A percentile compares a stretch with the other conserved stretches of the same genome.
Evolutionary conservation across 2,113 vertebrate genomes (phyloP).

Genomic region (Nesoenas mayeri): DNA sequence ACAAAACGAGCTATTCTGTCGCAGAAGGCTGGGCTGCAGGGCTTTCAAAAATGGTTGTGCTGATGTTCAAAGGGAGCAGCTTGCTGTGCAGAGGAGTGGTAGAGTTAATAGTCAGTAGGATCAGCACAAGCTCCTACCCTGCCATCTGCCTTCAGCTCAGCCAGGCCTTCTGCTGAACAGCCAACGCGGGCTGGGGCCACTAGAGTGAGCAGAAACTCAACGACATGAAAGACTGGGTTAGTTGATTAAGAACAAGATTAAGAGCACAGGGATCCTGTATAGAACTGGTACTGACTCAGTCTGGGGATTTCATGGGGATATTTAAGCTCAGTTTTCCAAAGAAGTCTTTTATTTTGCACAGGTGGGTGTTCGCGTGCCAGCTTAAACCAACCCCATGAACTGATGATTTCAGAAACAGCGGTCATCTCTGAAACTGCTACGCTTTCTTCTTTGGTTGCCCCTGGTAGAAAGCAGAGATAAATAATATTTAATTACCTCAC

Average conservation of each 20-base stretch:
- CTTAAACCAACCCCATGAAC: background rate
- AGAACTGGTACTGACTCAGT: background rate
- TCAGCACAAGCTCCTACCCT: slow-evolving; percentile 48
- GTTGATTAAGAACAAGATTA: slow-evolving; percentile 47
- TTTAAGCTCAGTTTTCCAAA: background rate
- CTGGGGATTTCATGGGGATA: background rate
- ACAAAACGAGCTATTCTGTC: slow-evolving; percentile 14
- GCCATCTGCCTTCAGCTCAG: slow-evolving; percentile 60
- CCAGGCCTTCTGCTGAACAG: slow-evolving; percentile 52
- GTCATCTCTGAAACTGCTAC: background rate
- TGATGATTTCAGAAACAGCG: background rate
- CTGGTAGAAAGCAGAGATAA: background rate
- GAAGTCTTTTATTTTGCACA: background rate
- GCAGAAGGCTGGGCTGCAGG: background rate
- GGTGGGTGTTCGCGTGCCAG: background rate
- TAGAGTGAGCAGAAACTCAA: slow-evolving; percentile 32
- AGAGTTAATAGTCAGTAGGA: slow-evolving; percentile 43
- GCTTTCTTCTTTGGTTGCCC: background rate
- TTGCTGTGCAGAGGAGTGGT: slow-evolving; percentile 48
- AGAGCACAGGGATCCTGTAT: background rate
- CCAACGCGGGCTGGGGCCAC: background rate
- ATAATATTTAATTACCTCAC: background rate
- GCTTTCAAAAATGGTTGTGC: slow-evolving; percentile 20
- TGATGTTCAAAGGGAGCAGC: slow-evolving; percentile 60
- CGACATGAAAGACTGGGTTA: slow-evolving; percentile 39